Base-by-base conservation (phyloP, 2,113 vertebrate genomes). In the Loxodonta africana region DNA sequence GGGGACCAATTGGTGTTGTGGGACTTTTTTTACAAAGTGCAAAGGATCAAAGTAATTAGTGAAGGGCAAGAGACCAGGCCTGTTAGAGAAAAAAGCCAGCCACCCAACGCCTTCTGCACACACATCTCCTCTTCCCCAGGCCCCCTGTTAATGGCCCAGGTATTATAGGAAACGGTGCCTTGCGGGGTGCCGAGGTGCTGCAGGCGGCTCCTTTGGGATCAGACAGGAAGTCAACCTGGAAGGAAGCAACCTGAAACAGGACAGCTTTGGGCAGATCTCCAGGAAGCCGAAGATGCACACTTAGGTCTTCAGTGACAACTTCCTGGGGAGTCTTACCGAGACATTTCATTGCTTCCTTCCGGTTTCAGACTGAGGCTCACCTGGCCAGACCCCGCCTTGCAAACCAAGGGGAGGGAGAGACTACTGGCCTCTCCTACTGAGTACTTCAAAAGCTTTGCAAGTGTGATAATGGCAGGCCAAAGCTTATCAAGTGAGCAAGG, bases 1-100 rank as follows among this genome's bases (percentile, higher is more conserved):
- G 98, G 98, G 98, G 97, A 98, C 97, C 98, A 97, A 98, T 98
- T 98, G 98, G 97, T 99, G 98, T 98, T 98, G 98, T 99, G 98
- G 99, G 98, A 98, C 98, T 98, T 98, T 97, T 97, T 99, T 99
- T 99, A 99, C 99, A 99, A 98, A 98, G 98, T 99, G 98, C 99
- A 98, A 98, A 98, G 99, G 99, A 99, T 99, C 99, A 98, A 98
- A 99, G 98, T 99, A 98, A 99, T 99, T 99, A 99, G 98, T 98
- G 96, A 96, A 98, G 98, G 98, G 98, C 98, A 94, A 98, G 97
- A 98, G 98, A 97, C 98, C 96, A 88, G 91, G 97, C 98, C 98
- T 98, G 98, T 95, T 92, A 93, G 97, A 97, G 98, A 98, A 96
- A 98, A 97, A 98, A 95, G 9, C 92, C 98, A 98, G 98, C 51